These are phyloP conservation scores for Pao palembangensis DNA, from an alignment of 2,113 vertebrate genomes.

Conservation along the genomic window DNA sequence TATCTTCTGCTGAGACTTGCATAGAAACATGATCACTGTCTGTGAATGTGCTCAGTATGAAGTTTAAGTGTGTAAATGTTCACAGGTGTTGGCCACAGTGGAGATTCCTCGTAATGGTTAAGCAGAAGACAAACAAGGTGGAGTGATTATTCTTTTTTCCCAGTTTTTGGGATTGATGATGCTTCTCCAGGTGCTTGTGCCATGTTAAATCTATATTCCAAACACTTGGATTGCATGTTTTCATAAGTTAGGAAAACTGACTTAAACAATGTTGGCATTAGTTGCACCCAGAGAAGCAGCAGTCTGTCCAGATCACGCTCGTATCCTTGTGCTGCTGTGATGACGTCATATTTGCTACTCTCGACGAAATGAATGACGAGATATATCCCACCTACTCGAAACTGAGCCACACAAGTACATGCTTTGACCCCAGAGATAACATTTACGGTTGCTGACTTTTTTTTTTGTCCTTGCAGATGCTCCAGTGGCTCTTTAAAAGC, in stretches of 20 bases:
- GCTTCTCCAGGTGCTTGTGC: background rate
- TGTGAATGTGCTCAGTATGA: too few relatives aligned
- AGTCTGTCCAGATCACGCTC: background rate
- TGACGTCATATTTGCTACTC: constrained; percentile 81
- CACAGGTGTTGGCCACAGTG: too few relatives aligned
- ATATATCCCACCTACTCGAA: constrained; percentile 60
- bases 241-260: background rate
- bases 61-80: too few relatives aligned
- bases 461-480: too few relatives aligned
- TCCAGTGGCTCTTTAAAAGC: too few relatives aligned
- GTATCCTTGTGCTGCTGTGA: constrained; percentile 61
- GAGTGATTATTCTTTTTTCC: too few relatives aligned
- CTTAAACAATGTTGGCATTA: too few relatives aligned
- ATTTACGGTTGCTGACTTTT: too few relatives aligned
- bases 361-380: constrained; percentile 73
- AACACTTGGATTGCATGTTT: background rate
- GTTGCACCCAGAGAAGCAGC: constrained; percentile 16
- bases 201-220: too few relatives aligned
- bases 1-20: constrained; percentile 56
- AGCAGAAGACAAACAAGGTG: background rate
- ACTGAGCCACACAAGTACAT: constrained; percentile 65
- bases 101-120: too few relatives aligned
- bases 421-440: background rate
- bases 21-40: too few relatives aligned
- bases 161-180: background rate